A percentile compares a stretch with the other conserved stretches of the same genome.
phyloP scores from a whole-genome alignment of 2,888 invertebrate species.

The Nesidiocoris tenuis region DNA sequence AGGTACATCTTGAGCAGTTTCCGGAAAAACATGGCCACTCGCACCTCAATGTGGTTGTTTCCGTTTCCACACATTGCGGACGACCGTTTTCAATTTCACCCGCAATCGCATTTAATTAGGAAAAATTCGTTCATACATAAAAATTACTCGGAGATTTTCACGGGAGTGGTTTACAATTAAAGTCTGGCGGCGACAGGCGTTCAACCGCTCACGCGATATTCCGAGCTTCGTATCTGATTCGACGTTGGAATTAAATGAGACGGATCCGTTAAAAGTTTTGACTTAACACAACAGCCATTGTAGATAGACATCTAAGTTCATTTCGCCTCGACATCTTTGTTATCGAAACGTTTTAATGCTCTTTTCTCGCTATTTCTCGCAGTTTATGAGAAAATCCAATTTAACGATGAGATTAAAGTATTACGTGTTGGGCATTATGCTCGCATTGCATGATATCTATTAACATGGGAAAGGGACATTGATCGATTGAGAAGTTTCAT shows the following conservation, averaged over 20 bases:
- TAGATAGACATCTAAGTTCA: not conserved
- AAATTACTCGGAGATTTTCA: not conserved
- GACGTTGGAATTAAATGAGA: slow-evolving; percentile 15
- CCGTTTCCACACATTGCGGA: not conserved
- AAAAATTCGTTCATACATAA: not conserved
- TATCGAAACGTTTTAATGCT: not conserved
- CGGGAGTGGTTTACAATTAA: not conserved
- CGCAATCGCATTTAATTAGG: not conserved
- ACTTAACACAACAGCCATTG: not conserved
- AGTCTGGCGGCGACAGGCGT: not conserved
- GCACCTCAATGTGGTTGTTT: not conserved
- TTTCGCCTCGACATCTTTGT: not conserved
- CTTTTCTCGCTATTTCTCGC: not conserved
- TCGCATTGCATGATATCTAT: not conserved
- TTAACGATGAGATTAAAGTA: not conserved
- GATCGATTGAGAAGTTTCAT: not conserved
- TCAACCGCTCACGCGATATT: not conserved
- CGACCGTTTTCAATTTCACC: not conserved
- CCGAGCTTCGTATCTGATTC: slow-evolving; percentile 1
- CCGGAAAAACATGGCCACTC: not conserved
- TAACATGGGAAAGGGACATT: not conserved
- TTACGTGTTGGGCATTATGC: not conserved
- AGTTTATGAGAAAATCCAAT: not conserved
- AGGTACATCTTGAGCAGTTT: too few species aligned
- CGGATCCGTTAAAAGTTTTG: slow-evolving; percentile 10